Base-by-base conservation (phyloP, 2,797 vertebrate species). In the Xenentodon cancila region DNA sequence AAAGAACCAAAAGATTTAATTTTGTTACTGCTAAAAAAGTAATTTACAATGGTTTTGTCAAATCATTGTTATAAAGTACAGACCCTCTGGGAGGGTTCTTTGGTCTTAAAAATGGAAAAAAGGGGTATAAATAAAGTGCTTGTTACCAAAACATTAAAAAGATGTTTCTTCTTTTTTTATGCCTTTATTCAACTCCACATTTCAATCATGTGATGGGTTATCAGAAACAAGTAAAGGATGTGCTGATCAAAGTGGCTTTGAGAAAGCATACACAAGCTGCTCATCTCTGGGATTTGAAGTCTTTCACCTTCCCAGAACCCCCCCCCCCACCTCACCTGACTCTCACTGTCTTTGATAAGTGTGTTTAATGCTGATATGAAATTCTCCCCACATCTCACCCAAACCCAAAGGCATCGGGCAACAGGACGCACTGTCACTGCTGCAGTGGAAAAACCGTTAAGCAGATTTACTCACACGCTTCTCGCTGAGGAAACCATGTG, bases 331-430 rank as follows among this genome's bases (percentile, higher is more conserved):
- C 57, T 50, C 20, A 46, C n/a, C 15, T 17, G 8, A 0, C 27
- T 51, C 50, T 49, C 63, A 52, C 55, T 77, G 61, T 73, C 64
- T 82, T 73, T 86, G 79, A 88, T 83, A 89, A 84, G 84, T 84
- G 79, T 89, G 85, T 80, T 92, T 85, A 90, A 88, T 71, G 79
- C 85, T 89, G 89, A 91, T 90, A 88, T 87, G 79, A 91, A 82
- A 90, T 86, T 84, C 84, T 81, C 71, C 64, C 67, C 71, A 83
- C 85, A 84, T 84, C 82, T 82, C 66, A 75, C 62, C 66, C 53
- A 20, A 62, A 83, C 85, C 88, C 87, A 90, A 82, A 90, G 84
- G 85, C 88, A 82, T 64, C 34, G 53, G 87, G 81, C 88, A 86
- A 81, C 82, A 84, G 89, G 88, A 91, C 84, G 78, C 75, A 72